phyloP scores from a whole-genome alignment of 2,888 invertebrate genomes.

The Mechanitis messenoides region DNA sequence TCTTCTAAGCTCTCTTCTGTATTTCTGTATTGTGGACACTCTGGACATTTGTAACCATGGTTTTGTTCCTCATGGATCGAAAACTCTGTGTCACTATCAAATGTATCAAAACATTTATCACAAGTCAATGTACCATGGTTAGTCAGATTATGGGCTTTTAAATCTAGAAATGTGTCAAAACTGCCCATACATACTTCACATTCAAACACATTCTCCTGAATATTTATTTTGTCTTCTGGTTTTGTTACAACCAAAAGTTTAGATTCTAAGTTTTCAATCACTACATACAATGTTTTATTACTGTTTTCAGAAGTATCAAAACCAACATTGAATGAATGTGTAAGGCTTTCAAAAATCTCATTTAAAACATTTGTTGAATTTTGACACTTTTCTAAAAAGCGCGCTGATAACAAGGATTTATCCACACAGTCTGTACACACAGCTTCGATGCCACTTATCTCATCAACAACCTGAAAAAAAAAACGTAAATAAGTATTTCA shows the following conservation, averaged over 20 bases:
- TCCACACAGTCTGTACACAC: conserved; percentile 54
- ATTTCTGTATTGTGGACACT: conserved; percentile 43
- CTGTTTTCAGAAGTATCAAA: conserved; percentile 32
- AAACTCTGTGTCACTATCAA: conserved; percentile 37
- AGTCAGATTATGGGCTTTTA: conserved; percentile 44
- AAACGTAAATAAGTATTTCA: too few relatives aligned
- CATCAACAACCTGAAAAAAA: conserved; percentile 49
- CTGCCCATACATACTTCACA: conserved; percentile 44
- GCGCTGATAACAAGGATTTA: conserved; percentile 40
- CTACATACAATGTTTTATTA: conserved; percentile 46
- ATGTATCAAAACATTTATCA: conserved; percentile 45
- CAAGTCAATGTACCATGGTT: conserved; percentile 47
- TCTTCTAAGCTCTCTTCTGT: conserved; percentile 44
- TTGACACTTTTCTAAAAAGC: conserved; percentile 47
- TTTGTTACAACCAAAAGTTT: conserved; percentile 44
- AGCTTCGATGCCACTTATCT: conserved; percentile 55
- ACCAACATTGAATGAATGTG: conserved; percentile 38
- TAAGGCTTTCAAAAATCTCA: conserved; percentile 46
- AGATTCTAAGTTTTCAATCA: conserved; percentile 42
- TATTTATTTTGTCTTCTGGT: conserved; percentile 24
- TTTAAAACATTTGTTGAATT: conserved; percentile 43
- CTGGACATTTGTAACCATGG: conserved; percentile 44
- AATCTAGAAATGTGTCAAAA: conserved; percentile 37
- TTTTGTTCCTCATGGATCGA: conserved; percentile 36
- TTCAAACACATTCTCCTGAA: conserved; percentile 27